Evolutionary conservation across 2,888 invertebrate species (phyloP).

Genomic region (Spodoptera littoralis): DNA sequence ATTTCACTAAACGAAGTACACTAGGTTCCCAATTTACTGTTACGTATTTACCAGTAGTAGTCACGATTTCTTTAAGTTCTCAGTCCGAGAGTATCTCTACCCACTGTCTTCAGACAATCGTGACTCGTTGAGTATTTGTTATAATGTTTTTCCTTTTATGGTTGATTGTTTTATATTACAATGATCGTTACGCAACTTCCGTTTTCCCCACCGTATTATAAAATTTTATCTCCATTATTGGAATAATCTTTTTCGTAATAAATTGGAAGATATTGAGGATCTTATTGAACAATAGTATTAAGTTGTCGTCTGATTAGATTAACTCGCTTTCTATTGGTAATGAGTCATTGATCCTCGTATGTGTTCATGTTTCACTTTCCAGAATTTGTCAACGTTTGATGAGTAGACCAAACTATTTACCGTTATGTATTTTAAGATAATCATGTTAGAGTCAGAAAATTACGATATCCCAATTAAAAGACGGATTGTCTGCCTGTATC

Average conservation of each 20-base stretch:
- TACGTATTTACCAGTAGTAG: slow-evolving; percentile 29
- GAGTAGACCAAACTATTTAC: slow-evolving; percentile 8
- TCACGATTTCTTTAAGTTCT: slow-evolving; percentile 44
- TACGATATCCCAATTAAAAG: not conserved
- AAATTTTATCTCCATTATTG: slow-evolving; percentile 17
- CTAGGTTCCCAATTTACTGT: slow-evolving; percentile 16
- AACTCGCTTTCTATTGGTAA: slow-evolving; percentile 58
- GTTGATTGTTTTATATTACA: slow-evolving; percentile 37
- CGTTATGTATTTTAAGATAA: not conserved
- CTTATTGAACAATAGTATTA: slow-evolving; percentile 9
- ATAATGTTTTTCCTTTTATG: slow-evolving; percentile 44
- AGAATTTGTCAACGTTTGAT: slow-evolving; percentile 34
- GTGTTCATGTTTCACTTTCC: slow-evolving; percentile 50
- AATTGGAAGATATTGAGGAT: not conserved
- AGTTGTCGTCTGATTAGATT: slow-evolving; percentile 29
- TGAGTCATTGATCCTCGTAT: slow-evolving; percentile 41
- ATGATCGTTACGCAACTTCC: slow-evolving; percentile 29
- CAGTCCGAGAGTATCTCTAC: slow-evolving; percentile 30
- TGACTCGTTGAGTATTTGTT: slow-evolving; percentile 45
- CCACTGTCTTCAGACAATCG: slow-evolving; percentile 30
- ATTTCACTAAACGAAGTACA: not conserved
- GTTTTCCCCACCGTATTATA: slow-evolving; percentile 22
- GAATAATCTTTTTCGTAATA: slow-evolving; percentile 3
- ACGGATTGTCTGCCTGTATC: too few species aligned
- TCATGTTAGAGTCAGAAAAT: slow-evolving; percentile 8